Percentiles rank a stretch among this genome's conserved stretches.
Evolutionary conservation across 2,888 invertebrate species (phyloP).

Genomic region (Polymixis lichenea): DNA sequence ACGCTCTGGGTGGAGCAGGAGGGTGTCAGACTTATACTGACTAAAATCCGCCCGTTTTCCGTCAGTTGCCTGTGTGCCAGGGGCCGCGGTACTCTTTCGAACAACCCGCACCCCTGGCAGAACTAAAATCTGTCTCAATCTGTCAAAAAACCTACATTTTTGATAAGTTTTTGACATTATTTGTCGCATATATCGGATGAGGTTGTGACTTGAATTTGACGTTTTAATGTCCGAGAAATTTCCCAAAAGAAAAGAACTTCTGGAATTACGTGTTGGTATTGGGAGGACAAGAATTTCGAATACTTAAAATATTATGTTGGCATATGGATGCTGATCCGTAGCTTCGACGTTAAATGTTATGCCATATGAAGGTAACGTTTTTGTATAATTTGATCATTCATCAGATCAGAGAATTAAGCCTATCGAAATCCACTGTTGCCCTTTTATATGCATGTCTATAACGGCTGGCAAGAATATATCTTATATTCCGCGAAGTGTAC

Average conservation of each 20-base stretch:
- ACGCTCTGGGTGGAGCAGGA: no score
- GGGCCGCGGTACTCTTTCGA: no score
- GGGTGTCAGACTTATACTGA: no score
- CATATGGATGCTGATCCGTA: neutral
- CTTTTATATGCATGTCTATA: no score
- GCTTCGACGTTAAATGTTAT: neutral
- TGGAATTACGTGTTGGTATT: neutral
- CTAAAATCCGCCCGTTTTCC: no score
- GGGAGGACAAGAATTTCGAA: neutral
- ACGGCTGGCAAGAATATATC: neutral
- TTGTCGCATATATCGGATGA: neutral
- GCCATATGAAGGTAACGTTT: neutral
- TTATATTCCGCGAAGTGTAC: constrained; percentile 3
- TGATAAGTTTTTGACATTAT: no score
- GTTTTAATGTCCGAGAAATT: neutral
- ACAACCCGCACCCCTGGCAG: no score
- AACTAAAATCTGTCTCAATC: no score
- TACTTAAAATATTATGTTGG: neutral
- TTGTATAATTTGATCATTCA: neutral
- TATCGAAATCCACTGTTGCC: neutral
- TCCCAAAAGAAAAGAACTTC: neutral
- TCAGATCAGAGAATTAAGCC: neutral
- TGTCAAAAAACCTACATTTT: no score
- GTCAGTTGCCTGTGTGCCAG: no score
- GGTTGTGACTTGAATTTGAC: neutral